Base-by-base conservation (phyloP, 2,113 vertebrate genomes). In the Blennius ocellaris region DNA sequence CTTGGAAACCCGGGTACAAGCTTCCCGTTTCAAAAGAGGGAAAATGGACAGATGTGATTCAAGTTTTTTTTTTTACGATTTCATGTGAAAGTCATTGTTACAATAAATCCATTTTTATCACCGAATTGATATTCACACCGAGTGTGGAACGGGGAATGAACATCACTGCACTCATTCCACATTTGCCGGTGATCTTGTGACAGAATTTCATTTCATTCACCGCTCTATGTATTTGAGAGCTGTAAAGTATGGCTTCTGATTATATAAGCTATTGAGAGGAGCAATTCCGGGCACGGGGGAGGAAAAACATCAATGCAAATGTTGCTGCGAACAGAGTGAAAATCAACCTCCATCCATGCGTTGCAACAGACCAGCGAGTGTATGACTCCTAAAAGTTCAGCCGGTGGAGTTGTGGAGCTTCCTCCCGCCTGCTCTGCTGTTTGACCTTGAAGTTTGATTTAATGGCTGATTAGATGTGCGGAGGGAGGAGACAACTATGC, bases 381-480 rank as follows among this genome's bases (percentile, higher is more conserved):
- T 40, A n/a, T n/a, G 69, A 72, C 61, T 45, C 67, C 59, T 30
- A 30, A 52, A 21, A 52, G 12, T 73, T 57, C 30, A 67, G 68
- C 45, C 50, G 6, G 64, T 36, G 61, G 47, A 21, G 68, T 57
- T 48, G 41, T 40, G 75, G 55, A 36, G 59, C 66, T 64, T 59
- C 61, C 45, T 14, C 52, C 2, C 0, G 51, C 65, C 43, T 15
- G 21, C 36, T 76, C 73, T 53, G 48, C 44, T 65, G 76, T 78
- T 85, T 30, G 70, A 87, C 73, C 81, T 76, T 79, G 73, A 21
- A 53, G 70, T 73, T 84, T 81, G 65, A 87, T 87, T 83, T 68
- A 81, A 68, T 39, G 68, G 60, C 50, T 82, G 68, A 89, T 87
- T 87, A 63, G 79, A 74, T 52, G 70, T 49, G 43, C 6, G 38